Evolutionary conservation across 2,113 vertebrate genomes (phyloP).

Genomic region (Erythrocebus patas): DNA sequence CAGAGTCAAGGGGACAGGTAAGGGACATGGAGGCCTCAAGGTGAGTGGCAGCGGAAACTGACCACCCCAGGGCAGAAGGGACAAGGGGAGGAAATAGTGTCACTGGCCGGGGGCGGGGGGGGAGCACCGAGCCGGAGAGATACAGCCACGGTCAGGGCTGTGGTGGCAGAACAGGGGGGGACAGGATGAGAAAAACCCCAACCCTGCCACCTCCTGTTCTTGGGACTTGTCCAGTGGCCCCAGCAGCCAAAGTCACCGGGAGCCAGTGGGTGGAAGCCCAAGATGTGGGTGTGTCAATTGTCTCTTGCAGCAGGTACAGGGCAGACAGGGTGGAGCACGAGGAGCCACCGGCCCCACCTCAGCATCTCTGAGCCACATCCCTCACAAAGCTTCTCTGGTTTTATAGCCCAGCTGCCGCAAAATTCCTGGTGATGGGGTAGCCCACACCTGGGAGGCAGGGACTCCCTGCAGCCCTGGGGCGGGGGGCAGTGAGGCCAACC

Average conservation of each 20-base stretch:
- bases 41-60: neutral
- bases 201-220: neutral
- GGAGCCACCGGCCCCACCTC: neutral
- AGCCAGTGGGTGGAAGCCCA: neutral
- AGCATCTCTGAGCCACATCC: neutral
- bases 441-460: neutral
- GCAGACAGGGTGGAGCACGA: neutral
- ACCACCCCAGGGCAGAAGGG: no score
- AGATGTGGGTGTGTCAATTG: neutral
- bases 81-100: neutral
- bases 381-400: accelerated
- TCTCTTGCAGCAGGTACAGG: no score
- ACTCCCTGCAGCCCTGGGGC: neutral
- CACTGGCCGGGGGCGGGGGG: no score
- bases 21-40: neutral
- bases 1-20: neutral
- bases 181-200: neutral
- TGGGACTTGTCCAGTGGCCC: neutral
- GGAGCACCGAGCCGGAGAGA: neutral
- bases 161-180: no score
- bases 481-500: neutral
- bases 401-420: neutral
- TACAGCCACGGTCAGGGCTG: accelerated
- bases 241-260: neutral
- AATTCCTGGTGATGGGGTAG: neutral